Evolutionary conservation across 2,888 invertebrate species (phyloP).

Genomic region (Chromoteleia sp.): DNA sequence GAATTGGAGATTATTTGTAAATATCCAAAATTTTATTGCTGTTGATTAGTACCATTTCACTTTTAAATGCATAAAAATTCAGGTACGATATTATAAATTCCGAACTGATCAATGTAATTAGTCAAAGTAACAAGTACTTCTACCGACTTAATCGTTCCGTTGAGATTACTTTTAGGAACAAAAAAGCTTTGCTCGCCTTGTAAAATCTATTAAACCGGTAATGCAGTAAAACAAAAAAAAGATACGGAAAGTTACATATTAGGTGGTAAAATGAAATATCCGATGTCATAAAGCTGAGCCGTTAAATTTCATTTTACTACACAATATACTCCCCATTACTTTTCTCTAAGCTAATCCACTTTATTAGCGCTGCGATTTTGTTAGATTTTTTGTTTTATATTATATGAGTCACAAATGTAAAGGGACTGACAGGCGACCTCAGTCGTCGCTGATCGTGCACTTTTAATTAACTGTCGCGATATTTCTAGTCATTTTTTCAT

Average conservation of each 20-base stretch:
- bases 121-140: neutral
- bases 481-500: constrained; percentile 32
- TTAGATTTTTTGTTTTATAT: neutral
- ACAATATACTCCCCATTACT: constrained; percentile 5
- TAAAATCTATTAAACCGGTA: constrained; percentile 7
- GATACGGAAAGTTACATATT: constrained; percentile 12
- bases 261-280: constrained; percentile 16
- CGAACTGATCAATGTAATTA: neutral
- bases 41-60: neutral
- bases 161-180: neutral
- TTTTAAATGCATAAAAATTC: constrained; percentile 31
- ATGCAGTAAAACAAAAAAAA: neutral
- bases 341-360: constrained; percentile 5
- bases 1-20: neutral
- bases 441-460: constrained; percentile 1
- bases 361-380: constrained; percentile 10
- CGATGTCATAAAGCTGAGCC: constrained; percentile 1
- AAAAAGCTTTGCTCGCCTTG: neutral
- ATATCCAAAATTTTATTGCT: constrained; percentile 1
- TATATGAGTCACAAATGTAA: constrained; percentile 1
- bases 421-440: constrained; percentile 12
- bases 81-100: neutral
- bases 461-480: neutral
- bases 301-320: constrained; percentile 27
- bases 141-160: neutral